These are phyloP conservation scores for Engraulis encrasicolus DNA, from an alignment of 2,113 vertebrate species.

Conservation along the genomic window DNA sequence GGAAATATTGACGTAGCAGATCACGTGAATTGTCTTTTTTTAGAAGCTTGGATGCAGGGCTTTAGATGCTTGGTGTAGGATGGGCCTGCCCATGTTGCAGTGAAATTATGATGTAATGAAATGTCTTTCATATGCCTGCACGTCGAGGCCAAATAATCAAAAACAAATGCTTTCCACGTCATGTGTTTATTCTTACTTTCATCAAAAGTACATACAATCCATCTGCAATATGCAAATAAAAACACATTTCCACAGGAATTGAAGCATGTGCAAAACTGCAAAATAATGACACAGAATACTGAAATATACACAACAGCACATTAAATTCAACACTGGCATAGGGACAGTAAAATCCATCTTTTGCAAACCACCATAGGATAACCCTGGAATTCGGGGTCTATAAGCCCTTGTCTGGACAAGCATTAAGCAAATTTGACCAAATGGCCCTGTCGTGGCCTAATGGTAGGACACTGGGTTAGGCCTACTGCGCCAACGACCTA, in stretches of 20 bases:
- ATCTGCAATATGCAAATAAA: not conserved
- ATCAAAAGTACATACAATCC: too few relatives aligned
- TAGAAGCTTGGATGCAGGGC: not conserved
- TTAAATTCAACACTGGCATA: not conserved
- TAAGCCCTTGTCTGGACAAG: too few relatives aligned
- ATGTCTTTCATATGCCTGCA: not conserved
- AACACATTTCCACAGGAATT: not conserved
- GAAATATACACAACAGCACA: not conserved
- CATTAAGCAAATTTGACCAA: too few relatives aligned
- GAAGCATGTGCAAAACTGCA: not conserved
- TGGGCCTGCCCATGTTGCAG: not conserved
- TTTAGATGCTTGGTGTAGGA: not conserved
- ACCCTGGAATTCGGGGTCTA: too few relatives aligned
- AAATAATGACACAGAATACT: not conserved
- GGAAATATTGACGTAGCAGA: slow-evolving; percentile 36
- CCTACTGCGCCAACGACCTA: too few relatives aligned
- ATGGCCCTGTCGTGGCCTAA: too few relatives aligned
- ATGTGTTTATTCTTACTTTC: not conserved
- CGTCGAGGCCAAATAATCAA: not conserved
- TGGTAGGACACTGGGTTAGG: too few relatives aligned
- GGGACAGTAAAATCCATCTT: not conserved
- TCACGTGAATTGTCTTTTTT: slow-evolving; percentile 59
- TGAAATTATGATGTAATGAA: slow-evolving; percentile 5
- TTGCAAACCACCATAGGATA: not conserved
- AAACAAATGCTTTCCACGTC: not conserved